Conservation (phyloP, 2,888 invertebrate species). For the Drosophila incognita region DNA sequence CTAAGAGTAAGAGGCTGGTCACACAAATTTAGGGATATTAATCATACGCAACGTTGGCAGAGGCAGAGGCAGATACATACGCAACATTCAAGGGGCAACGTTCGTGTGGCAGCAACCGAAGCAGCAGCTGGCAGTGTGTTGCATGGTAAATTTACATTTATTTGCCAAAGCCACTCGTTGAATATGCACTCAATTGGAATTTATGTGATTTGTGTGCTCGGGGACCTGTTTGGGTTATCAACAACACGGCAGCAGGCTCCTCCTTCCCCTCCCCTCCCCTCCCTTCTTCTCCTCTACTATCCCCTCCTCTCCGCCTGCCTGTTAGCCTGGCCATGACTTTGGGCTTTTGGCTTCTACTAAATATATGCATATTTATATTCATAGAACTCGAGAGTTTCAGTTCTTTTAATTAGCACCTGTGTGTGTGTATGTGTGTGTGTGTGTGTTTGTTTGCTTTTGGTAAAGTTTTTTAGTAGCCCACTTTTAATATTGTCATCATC, state of each 20-base stretch:
- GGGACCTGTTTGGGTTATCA: slow-evolving; percentile 79
- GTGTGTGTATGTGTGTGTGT: not conserved
- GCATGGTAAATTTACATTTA: slow-evolving; percentile 76
- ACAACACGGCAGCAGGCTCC: slow-evolving; percentile 76
- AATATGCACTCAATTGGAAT: slow-evolving; percentile 80
- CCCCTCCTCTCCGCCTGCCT: not conserved
- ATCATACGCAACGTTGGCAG: slow-evolving; percentile 70
- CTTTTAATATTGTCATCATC: slow-evolving; percentile 73
- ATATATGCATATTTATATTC: slow-evolving; percentile 12
- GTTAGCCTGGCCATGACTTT: slow-evolving; percentile 64
- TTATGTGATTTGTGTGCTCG: slow-evolving; percentile 80
- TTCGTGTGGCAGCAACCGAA: not conserved
- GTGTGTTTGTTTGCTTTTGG: slow-evolving; percentile 10
- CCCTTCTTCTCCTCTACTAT: not conserved
- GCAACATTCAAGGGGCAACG: not conserved
- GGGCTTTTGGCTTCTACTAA: slow-evolving; percentile 60
- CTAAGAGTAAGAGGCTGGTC: slow-evolving; percentile 16
- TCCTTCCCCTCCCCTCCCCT: slow-evolving; percentile 2
- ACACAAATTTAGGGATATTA: slow-evolving; percentile 64
- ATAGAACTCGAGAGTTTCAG: slow-evolving; percentile 42
- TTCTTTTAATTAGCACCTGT: slow-evolving; percentile 70
- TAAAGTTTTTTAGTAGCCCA: slow-evolving; percentile 29
- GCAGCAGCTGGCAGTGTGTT: slow-evolving; percentile 11
- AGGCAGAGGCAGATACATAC: not conserved
- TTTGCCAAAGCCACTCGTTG: slow-evolving; percentile 62